phyloP scores from a whole-genome alignment of 2,797 vertebrate genomes.

The Sebastes trivittatus region DNA sequence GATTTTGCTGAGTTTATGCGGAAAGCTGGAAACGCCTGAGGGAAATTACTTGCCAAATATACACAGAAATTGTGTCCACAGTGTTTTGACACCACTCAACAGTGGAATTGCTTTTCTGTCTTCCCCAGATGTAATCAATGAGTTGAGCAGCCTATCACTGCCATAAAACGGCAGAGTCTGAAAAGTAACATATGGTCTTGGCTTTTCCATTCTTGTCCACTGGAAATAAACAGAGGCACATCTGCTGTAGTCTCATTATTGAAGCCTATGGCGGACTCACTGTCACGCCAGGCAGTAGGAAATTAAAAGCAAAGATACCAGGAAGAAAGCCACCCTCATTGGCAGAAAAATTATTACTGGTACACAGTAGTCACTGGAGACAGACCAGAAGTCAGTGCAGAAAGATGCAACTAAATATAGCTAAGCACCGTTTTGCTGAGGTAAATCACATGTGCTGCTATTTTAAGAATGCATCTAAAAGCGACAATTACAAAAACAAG shows the following conservation, averaged over 20 bases:
- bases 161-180: constrained; percentile 40
- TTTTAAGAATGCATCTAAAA: constrained; percentile 14
- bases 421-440: not conserved
- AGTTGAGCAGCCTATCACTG: not conserved
- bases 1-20: constrained; percentile 12
- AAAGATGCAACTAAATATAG: constrained; percentile 56
- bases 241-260: constrained; percentile 59
- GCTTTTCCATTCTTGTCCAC: constrained; percentile 58
- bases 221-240: constrained; percentile 61
- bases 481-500: not conserved
- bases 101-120: constrained; percentile 38
- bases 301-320: constrained; percentile 61
- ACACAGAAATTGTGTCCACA: constrained; percentile 4
- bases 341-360: constrained; percentile 21
- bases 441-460: constrained; percentile 22
- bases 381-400: constrained; percentile 18
- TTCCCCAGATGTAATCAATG: constrained; percentile 36
- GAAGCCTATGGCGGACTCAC: constrained; percentile 39
- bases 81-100: constrained; percentile 24
- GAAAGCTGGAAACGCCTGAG: constrained; percentile 21
- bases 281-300: constrained; percentile 50
- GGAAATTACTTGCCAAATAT: constrained; percentile 40
- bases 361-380: constrained; percentile 21
- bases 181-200: constrained; percentile 59
- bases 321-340: constrained; percentile 28